Evolutionary conservation across 2,888 invertebrate species (phyloP).

Genomic region (Habrosyne pyritoides): DNA sequence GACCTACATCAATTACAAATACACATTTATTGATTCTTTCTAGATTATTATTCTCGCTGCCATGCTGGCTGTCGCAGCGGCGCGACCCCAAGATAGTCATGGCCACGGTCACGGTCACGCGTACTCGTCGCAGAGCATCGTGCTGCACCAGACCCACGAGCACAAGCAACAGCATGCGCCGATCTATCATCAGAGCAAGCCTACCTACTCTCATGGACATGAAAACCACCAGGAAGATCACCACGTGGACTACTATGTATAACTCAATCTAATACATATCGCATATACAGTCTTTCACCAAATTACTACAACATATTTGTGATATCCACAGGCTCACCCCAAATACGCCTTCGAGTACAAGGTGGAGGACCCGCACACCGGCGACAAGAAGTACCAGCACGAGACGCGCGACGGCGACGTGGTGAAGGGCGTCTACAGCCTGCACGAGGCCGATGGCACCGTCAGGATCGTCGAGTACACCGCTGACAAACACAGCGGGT

Average conservation of each 20-base stretch:
- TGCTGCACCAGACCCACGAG: constrained; percentile 26
- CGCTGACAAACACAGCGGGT: constrained; percentile 67
- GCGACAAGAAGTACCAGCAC: constrained; percentile 61
- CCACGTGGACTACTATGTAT: constrained; percentile 17
- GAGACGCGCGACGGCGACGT: constrained; percentile 54
- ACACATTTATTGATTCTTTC: no score
- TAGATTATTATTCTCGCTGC: neutral
- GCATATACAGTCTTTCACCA: neutral
- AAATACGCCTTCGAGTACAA: constrained; percentile 44
- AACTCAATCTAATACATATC: neutral
- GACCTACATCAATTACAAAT: no score
- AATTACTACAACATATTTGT: neutral
- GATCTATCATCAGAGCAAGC: neutral
- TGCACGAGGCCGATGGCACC: constrained; percentile 76
- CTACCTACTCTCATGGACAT: constrained; percentile 15
- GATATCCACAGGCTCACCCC: constrained; percentile 28
- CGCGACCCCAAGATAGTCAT: constrained; percentile 26
- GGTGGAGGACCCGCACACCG: constrained; percentile 46
- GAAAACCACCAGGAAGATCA: constrained; percentile 25
- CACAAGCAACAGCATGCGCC: constrained; percentile 16
- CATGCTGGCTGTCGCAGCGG: neutral
- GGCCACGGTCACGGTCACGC: constrained; percentile 52
- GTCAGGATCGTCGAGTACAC: constrained; percentile 73
- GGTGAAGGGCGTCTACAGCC: constrained; percentile 71
- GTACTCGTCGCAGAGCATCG: constrained; percentile 25